These are phyloP conservation scores for Pao palembangensis DNA, from an alignment of 2,113 vertebrate species.

Conservation along the genomic window DNA sequence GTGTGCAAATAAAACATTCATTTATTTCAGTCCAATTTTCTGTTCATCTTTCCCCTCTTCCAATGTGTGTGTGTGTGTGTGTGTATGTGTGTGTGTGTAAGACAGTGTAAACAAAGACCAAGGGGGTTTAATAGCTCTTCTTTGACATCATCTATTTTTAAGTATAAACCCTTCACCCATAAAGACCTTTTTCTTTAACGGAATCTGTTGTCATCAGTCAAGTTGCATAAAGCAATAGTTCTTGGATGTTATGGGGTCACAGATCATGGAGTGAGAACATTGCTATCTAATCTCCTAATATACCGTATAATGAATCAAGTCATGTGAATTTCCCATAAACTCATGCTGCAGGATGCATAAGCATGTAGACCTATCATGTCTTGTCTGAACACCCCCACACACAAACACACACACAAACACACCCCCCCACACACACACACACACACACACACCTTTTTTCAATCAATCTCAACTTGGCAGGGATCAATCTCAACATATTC, in stretches of 20 bases:
- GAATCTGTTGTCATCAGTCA: neutral
- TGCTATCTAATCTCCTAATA: slow-evolving; percentile 42
- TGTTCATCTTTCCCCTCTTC: too few species aligned
- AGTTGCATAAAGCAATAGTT: neutral
- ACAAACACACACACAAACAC: slow-evolving; percentile 5
- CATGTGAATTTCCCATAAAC: slow-evolving; percentile 51
- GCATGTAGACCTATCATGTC: slow-evolving; percentile 18
- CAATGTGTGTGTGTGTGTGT: too few species aligned
- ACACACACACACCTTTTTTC: too few species aligned
- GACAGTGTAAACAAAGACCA: neutral
- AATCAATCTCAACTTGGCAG: too few species aligned
- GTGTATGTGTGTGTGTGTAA: too few species aligned
- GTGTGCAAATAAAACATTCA: neutral
- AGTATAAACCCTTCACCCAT: neutral
- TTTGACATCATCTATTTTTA: neutral
- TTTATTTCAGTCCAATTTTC: too few species aligned
- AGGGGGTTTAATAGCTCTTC: neutral
- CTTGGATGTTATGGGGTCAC: slow-evolving; percentile 16
- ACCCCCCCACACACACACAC: neutral
- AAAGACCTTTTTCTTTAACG: neutral
- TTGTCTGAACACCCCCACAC: neutral
- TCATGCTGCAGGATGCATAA: slow-evolving; percentile 13
- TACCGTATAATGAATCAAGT: slow-evolving; percentile 27
- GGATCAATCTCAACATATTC: slow-evolving; percentile 37
- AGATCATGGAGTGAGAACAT: slow-evolving; percentile 31